Evolutionary conservation across 2,888 invertebrate genomes (phyloP).

Genomic region (Archaeoteleia sp.): DNA sequence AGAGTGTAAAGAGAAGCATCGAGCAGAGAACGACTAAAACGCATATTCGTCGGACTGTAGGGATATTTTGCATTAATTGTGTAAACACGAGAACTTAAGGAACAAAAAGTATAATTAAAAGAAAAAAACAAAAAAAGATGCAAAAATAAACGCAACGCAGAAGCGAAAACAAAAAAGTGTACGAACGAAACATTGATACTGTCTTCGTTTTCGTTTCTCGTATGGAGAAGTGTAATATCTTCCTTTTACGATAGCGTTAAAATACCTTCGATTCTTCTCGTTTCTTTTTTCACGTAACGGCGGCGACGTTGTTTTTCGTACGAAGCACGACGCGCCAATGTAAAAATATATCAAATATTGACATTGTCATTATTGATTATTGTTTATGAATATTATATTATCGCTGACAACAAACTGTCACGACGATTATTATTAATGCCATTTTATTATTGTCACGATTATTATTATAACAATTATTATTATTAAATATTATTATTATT

Average conservation of each 20-base stretch:
- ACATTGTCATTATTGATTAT: slow-evolving; percentile 66
- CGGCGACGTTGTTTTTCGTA: slow-evolving; percentile 47
- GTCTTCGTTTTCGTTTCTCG: slow-evolving; percentile 68
- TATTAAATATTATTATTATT: slow-evolving; percentile 62
- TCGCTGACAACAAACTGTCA: slow-evolving; percentile 60
- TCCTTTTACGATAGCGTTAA: slow-evolving; percentile 56
- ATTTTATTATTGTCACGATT: slow-evolving; percentile 69
- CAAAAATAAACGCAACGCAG: slow-evolving; percentile 57
- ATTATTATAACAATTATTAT: slow-evolving; percentile 66
- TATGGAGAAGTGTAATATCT: slow-evolving; percentile 49
- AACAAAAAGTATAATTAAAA: slow-evolving; percentile 58
- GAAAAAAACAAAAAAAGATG: slow-evolving; percentile 61
- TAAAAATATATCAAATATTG: slow-evolving; percentile 61
- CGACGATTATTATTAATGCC: slow-evolving; percentile 65
- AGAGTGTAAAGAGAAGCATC: slow-evolving; percentile 65
- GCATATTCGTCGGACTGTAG: slow-evolving; percentile 73
- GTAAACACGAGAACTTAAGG: slow-evolving; percentile 68
- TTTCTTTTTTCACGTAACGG: slow-evolving; percentile 52
- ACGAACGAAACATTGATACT: slow-evolving; percentile 70
- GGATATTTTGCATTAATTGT: slow-evolving; percentile 74
- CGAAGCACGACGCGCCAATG: slow-evolving; percentile 51
- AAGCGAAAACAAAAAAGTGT: slow-evolving; percentile 64
- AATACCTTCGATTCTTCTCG: slow-evolving; percentile 49
- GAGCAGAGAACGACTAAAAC: slow-evolving; percentile 69
- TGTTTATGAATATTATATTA: slow-evolving; percentile 56